Conservation (phyloP, 1,140 invertebrate species). For the Panonychus citri region DNA sequence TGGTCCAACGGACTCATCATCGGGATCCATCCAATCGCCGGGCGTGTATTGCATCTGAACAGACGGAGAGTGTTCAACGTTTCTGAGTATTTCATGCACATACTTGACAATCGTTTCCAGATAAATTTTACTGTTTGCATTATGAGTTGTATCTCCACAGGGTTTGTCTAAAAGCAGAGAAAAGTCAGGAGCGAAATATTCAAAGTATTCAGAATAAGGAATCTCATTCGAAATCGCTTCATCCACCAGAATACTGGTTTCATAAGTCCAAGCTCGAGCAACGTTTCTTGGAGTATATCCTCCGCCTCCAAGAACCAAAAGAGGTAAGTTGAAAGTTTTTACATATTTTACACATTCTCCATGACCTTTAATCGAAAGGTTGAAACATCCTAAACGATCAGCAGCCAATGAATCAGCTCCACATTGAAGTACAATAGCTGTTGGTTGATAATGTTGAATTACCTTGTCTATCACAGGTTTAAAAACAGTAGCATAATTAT, state of each 20-base stretch:
- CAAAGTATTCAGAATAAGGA: slow-evolving; percentile 67
- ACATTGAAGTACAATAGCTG: slow-evolving; percentile 90
- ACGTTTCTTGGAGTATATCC: slow-evolving; percentile 95
- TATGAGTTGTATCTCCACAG: slow-evolving; percentile 7
- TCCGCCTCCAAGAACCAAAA: slow-evolving; percentile 82
- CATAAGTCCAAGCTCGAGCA: slow-evolving; percentile 94
- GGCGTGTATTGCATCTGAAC: slow-evolving; percentile 84
- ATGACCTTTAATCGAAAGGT: slow-evolving; percentile 67
- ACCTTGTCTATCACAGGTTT: slow-evolving; percentile 78
- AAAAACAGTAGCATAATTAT: slow-evolving; percentile 60
- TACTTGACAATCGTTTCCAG: slow-evolving; percentile 27
- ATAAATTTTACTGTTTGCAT: slow-evolving; percentile 27
- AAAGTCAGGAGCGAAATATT: slow-evolving; percentile 88
- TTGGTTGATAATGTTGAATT: slow-evolving; percentile 89
- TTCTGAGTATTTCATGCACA: slow-evolving; percentile 22
- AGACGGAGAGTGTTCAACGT: slow-evolving; percentile 22
- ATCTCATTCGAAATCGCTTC: slow-evolving; percentile 74
- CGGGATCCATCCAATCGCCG: slow-evolving; percentile 28
- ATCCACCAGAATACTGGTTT: slow-evolving; percentile 78
- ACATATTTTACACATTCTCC: slow-evolving; percentile 92
- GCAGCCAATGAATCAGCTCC: slow-evolving; percentile 91
- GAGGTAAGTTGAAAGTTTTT: slow-evolving; percentile 71
- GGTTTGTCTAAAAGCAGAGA: slow-evolving; percentile 40
- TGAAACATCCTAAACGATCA: slow-evolving; percentile 74
- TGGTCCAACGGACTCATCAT: slow-evolving; percentile 5